These are phyloP conservation scores for Cydia fagiglandana DNA, from an alignment of 1,140 invertebrate genomes.

Conservation along the genomic window DNA sequence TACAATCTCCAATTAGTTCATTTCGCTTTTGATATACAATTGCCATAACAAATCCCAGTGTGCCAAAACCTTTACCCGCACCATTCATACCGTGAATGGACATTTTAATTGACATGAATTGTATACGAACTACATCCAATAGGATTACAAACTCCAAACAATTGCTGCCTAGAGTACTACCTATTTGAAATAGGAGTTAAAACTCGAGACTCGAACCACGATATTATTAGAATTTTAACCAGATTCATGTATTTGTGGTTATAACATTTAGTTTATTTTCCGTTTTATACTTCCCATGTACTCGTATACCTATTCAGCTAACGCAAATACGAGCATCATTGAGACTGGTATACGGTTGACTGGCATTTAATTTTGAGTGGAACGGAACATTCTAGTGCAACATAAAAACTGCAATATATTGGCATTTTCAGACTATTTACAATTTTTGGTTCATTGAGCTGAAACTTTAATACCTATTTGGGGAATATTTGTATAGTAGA, in stretches of 20 bases:
- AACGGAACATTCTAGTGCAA: constrained; percentile 6
- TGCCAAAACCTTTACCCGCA: constrained; percentile 29
- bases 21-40: not conserved
- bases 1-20: not conserved
- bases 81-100: constrained; percentile 42
- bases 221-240: not conserved
- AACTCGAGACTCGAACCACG: not conserved
- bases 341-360: constrained; percentile 2
- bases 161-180: constrained; percentile 3
- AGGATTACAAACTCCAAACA: constrained; percentile 31
- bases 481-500: not conserved
- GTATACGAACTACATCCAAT: constrained; percentile 34
- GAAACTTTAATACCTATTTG: not conserved
- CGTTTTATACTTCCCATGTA: not conserved
- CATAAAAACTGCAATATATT: constrained; percentile 8
- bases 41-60: constrained; percentile 31
- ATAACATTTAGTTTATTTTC: not conserved
- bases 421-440: constrained; percentile 3
- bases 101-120: constrained; percentile 43
- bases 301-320: not conserved
- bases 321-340: constrained; percentile 19
- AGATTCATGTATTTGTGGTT: too few relatives aligned
- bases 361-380: constrained; percentile 1
- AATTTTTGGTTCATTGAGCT: not conserved
- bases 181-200: not conserved